Evolutionary conservation across 1,140 invertebrate species (phyloP).

Genomic region (Pinna nobilis): DNA sequence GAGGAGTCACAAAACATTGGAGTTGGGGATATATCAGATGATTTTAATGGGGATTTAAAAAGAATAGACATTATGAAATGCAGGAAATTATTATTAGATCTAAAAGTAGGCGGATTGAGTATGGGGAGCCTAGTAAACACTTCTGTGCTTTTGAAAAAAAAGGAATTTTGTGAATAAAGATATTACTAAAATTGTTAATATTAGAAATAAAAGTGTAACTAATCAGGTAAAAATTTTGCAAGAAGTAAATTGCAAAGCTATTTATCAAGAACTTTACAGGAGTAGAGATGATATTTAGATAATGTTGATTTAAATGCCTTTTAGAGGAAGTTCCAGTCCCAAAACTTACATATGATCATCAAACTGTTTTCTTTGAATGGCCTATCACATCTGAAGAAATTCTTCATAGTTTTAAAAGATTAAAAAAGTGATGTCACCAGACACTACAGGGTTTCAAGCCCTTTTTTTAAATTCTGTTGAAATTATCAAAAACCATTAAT

Average conservation of each 20-base stretch:
- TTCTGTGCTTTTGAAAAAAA: constrained; percentile 35
- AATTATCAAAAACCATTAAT: constrained; percentile 16
- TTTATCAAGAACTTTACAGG: constrained; percentile 29
- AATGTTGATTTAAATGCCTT: constrained; percentile 12
- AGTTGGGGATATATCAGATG: no score
- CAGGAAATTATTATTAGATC: no score
- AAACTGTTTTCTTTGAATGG: no score
- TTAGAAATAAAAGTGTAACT: not conserved
- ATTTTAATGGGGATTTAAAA: no score
- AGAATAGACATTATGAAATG: no score
- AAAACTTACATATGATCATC: no score
- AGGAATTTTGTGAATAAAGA: constrained; percentile 33
- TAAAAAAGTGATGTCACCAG: constrained; percentile 40
- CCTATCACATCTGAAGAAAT: constrained; percentile 20
- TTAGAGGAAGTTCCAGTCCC: constrained; percentile 6
- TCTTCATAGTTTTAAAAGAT: constrained; percentile 4
- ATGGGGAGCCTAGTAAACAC: constrained; percentile 41
- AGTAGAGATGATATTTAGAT: constrained; percentile 10
- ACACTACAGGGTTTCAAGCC: constrained; percentile 36
- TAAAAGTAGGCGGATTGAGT: constrained; percentile 26
- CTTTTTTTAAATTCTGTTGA: constrained; percentile 41
- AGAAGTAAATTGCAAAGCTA: constrained; percentile 16
- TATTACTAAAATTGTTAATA: constrained; percentile 24
- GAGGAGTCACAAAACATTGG: no score
- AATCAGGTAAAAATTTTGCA: constrained; percentile 19